Evolutionary conservation across 2,113 vertebrate genomes (phyloP), one percentile per base, ranked within the genome.

Genomic region (Lampris incognitus): DNA sequence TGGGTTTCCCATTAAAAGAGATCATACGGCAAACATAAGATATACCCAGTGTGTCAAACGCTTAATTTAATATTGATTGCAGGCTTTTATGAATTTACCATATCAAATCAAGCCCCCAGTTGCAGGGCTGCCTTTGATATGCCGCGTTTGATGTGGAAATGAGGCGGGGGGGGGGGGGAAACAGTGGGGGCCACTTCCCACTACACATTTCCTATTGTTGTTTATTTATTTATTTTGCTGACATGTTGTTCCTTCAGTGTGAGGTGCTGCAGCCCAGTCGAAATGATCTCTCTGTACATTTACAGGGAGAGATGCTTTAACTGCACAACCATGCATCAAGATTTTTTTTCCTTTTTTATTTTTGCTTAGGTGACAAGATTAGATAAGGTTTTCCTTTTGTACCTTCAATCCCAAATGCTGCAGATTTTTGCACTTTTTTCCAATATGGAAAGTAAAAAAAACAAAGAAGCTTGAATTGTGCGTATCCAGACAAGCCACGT

Each of bases 51-150:
- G 85, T 90, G 87, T 89, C 50, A 66, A 92, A 88, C 83, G 71
- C 87, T 91, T 93, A 87, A 92, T 94, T 88, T 92, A 93, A 92
- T 92, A 94, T 93, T 93, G 88, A 94, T 93, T 89, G 79, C 79
- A 78, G 86, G 86, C 88, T 92, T 94, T 85, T 89, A 88, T 87
- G 84, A 92, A 85, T 94, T 92, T 91, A 89, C 84, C 84, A 88
- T 88, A 88, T 92, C 85, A 92, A 89, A 92, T 91, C 67, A 71
- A 66, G 84, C 55, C 80, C 86, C 73, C 83, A 51, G 88, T 88
- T 58, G 77, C 85, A 90, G 76, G 84, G 68, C 87, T 76, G 88
- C 80, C 87, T 94, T 86, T 87, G 81, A 87, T 85, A 80, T 79
- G 13, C 46, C 3, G 42, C 72, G 61, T 89, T 94, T 93, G 92